Percentiles rank a stretch among this genome's conserved stretches.
These are phyloP conservation scores for Cepphus grylle DNA, from an alignment of 2,113 vertebrate genomes.

Conservation along the genomic window DNA sequence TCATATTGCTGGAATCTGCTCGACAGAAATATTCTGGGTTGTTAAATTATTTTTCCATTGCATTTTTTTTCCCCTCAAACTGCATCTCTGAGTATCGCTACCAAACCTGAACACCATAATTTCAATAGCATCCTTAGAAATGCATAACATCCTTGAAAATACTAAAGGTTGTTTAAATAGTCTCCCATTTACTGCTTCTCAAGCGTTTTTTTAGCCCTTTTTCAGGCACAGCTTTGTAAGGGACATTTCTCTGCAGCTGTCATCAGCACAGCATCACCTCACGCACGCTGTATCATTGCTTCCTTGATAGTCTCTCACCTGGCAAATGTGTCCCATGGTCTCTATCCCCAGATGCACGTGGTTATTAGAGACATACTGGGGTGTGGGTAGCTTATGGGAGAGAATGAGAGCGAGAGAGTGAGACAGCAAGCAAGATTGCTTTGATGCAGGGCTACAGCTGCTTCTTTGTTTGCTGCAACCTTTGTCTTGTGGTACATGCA, in stretches of 20 bases:
- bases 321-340: background rate
- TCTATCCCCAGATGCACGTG: background rate
- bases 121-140: background rate
- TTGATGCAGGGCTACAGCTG: background rate
- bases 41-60: background rate
- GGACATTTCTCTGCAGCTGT: background rate
- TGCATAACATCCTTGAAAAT: background rate
- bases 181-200: background rate
- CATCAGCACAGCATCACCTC: background rate
- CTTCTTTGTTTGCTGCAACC: background rate
- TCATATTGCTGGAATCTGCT: background rate
- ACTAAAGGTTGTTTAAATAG: background rate
- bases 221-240: background rate
- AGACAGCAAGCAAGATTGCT: background rate
- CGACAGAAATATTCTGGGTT: background rate
- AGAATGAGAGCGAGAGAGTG: background rate
- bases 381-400: background rate
- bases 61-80: background rate
- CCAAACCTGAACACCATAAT: background rate
- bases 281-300: background rate
- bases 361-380: background rate
- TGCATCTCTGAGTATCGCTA: too few relatives aligned
- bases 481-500: background rate
- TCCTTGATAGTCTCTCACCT: background rate
- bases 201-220: background rate